Conservation (phyloP, 2,113 vertebrate genomes). For the Piaya cayana region DNA sequence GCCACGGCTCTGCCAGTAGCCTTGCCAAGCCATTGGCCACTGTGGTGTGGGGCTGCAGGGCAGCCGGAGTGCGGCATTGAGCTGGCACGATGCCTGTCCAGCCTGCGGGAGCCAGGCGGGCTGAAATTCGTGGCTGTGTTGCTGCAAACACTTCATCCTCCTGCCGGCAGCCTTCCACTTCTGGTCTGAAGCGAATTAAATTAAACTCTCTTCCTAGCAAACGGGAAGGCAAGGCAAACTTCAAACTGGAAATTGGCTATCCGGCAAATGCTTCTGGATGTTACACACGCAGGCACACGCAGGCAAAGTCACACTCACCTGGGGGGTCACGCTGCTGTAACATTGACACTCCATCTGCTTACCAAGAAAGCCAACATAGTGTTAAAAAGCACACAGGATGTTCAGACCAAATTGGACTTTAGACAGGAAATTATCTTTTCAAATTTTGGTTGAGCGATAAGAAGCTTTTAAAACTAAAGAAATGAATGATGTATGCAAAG, state of each 20-base stretch:
- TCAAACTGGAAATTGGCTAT: not conserved
- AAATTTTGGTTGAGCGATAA: conserved; percentile 67
- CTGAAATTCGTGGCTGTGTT: not conserved
- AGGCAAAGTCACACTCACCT: conserved; percentile 26
- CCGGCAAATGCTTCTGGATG: not conserved
- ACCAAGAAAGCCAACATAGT: conserved; percentile 44
- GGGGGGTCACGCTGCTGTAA: conserved; percentile 15
- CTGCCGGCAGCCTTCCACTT: not conserved
- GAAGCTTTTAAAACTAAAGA: conserved; percentile 77
- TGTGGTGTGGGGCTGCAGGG: not conserved
- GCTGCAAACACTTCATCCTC: not conserved
- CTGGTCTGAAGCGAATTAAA: not conserved
- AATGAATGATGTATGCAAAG: conserved; percentile 70
- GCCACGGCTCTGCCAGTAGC: not conserved
- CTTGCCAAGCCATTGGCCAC: not conserved
- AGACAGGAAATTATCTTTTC: conserved; percentile 67
- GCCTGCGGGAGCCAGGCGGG: not conserved
- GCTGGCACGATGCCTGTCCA: too few species aligned
- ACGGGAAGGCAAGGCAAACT: not conserved
- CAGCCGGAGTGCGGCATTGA: too few species aligned
- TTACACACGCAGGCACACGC: not conserved
- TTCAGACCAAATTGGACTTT: conserved; percentile 61
- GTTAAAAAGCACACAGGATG: conserved; percentile 60
- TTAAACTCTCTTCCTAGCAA: not conserved
- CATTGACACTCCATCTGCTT: conserved; percentile 29